Evolutionary conservation across 2,888 invertebrate species (phyloP), one percentile per base, ranked within the genome.

Genomic region (Mythimna albipuncta): DNA sequence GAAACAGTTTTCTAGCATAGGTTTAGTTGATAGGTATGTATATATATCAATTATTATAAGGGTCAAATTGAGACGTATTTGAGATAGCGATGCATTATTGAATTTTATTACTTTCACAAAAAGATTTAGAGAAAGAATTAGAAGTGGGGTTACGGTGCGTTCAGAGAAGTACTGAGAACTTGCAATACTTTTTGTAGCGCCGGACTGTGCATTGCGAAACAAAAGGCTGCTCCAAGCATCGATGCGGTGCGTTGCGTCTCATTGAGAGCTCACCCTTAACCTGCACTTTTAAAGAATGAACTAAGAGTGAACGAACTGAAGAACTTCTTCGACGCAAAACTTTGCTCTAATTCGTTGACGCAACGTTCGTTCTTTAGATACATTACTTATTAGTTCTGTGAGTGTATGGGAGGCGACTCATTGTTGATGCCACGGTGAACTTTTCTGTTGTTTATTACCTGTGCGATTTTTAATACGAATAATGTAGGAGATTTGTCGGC

Each of bases 251-350:
- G 2, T 55, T 11, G 54, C n/a, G 19, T 52, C 6, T 55, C 55
- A 13, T 11, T 55, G 6, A 26, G 55, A 55, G 55, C 26, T 26
- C 11, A 55, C 6, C 13, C 55, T 10, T 13, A 55, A 7, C 13
- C 19, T 21, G 9, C 26, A 16, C 19, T 50, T 50, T 32, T 38
- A n/a, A 50, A 75, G 26, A 38, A 19, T 26, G 38, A 75, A 62
- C 10, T 62, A 62, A 57, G 41, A 75, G 13, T 44, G 47, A 54
- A 26, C 47, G 44, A 63, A 68, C 68, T 54, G 26, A 44, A 66
- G 10, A 69, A 69, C 58, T 69, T 59, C 50, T 47, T 69, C 16
- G 19, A 32, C 19, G 41, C 35, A 50, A 65, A 75, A 78, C 55
- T 61, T 57, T 19, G 32, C 6, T 35, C 10, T 35, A 62, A 50